These are phyloP conservation scores for Caenorhabditis uteleia DNA, from an alignment of 2,888 invertebrate species.

Conservation along the genomic window DNA sequence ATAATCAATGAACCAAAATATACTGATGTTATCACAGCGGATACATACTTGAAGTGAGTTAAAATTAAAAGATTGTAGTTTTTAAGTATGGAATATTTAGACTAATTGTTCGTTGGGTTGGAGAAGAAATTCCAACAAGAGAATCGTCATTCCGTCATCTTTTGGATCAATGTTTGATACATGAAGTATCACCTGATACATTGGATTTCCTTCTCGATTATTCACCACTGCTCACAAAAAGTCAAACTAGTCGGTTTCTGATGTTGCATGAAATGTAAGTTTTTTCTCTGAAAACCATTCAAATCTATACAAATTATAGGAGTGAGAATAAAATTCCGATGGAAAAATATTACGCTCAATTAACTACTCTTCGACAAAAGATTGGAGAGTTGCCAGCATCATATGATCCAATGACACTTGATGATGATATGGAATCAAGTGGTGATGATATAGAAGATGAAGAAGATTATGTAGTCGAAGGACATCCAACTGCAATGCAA, in stretches of 20 bases:
- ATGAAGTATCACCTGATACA: constrained; percentile 56
- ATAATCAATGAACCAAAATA: constrained; percentile 74
- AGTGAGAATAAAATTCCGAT: constrained; percentile 24
- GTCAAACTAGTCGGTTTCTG: constrained; percentile 75
- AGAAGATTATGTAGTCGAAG: constrained; percentile 37
- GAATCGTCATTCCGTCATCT: constrained; percentile 75
- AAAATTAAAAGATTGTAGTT: background rate
- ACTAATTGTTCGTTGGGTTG: constrained; percentile 75
- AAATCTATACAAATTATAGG: constrained; percentile 13
- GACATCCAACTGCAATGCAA: constrained; percentile 34
- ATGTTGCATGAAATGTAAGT: constrained; percentile 73
- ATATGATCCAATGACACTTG: constrained; percentile 19
- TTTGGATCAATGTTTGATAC: constrained; percentile 65
- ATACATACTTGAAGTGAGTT: constrained; percentile 65
- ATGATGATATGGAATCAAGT: constrained; percentile 31
- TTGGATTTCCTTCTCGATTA: constrained; percentile 74
- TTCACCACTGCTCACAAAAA: constrained; percentile 75
- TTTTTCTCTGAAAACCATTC: background rate
- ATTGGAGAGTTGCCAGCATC: constrained; percentile 32
- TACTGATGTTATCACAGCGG: constrained; percentile 63
- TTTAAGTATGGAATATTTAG: constrained; percentile 34
- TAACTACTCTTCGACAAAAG: constrained; percentile 26
- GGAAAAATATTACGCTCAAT: constrained; percentile 50
- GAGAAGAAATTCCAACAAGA: constrained; percentile 72
- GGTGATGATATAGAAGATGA: constrained; percentile 29